These are phyloP conservation scores for Drosophila multiciliata DNA, from an alignment of 2,888 invertebrate genomes.

Conservation along the genomic window DNA sequence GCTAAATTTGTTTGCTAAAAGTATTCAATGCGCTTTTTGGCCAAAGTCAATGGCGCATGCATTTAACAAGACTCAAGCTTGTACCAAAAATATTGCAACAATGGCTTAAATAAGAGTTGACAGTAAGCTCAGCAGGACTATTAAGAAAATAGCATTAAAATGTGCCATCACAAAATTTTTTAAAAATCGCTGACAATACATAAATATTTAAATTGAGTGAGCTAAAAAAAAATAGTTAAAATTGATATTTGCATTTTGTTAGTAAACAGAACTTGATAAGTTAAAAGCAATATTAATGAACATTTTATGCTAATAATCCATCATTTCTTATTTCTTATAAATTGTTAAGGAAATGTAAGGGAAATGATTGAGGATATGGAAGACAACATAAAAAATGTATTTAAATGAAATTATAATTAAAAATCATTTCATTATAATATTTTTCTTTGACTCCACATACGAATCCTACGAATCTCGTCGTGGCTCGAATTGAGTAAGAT, in stretches of 20 bases:
- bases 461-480: neutral
- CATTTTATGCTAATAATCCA: neutral
- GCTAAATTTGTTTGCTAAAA: slow-evolving; percentile 8
- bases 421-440: neutral
- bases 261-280: neutral
- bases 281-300: neutral
- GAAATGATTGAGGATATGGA: neutral
- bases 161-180: slow-evolving; percentile 3
- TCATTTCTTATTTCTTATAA: neutral
- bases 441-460: neutral
- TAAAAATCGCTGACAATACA: neutral
- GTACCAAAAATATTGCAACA: slow-evolving; percentile 18
- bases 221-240: neutral
- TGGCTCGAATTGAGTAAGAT: neutral
- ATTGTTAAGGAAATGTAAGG: neutral
- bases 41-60: slow-evolving; percentile 57
- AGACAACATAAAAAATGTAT: neutral
- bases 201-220: neutral
- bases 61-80: slow-evolving; percentile 54
- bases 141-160: neutral
- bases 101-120: slow-evolving; percentile 10
- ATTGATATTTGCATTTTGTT: neutral
- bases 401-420: neutral
- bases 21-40: slow-evolving; percentile 61
- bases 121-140: neutral